Percentiles rank a stretch among this genome's conserved stretches.
These are phyloP conservation scores for Limnephilus lunatus DNA, from an alignment of 2,888 invertebrate species.

Conservation along the genomic window DNA sequence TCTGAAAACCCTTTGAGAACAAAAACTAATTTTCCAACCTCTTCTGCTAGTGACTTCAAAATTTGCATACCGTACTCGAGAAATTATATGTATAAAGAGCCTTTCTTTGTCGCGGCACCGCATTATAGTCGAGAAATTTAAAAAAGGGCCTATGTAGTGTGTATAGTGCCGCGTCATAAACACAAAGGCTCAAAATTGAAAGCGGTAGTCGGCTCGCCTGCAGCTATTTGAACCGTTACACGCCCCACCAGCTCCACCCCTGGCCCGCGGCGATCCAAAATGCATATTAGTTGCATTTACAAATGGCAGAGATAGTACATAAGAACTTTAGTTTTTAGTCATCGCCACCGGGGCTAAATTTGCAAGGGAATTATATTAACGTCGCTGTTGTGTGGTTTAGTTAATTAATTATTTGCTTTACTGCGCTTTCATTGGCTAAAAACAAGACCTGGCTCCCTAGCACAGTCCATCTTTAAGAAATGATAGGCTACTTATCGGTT, in stretches of 20 bases:
- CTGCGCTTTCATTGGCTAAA: background rate
- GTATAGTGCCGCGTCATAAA: constrained; percentile 12
- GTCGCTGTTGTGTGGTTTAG: background rate
- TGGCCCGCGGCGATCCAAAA: background rate
- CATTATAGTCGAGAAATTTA: background rate
- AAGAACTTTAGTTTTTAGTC: background rate
- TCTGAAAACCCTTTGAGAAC: background rate
- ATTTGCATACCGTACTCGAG: background rate
- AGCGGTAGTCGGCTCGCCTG: background rate
- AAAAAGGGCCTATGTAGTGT: background rate
- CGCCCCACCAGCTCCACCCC: background rate
- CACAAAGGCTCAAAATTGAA: constrained; percentile 36
- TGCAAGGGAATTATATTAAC: background rate
- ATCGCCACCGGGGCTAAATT: background rate
- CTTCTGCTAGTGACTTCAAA: background rate
- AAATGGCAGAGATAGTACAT: background rate
- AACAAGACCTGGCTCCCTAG: background rate
- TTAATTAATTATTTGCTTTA: background rate
- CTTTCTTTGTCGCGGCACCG: background rate
- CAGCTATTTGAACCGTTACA: background rate
- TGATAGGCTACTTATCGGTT: too few relatives aligned
- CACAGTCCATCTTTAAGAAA: too few relatives aligned
- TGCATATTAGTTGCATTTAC: constrained; percentile 21
- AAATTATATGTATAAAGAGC: background rate
- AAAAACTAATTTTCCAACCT: background rate